These are phyloP conservation scores for Oreocharis arfaki DNA, from an alignment of 2,113 vertebrate species.

Conservation along the genomic window DNA sequence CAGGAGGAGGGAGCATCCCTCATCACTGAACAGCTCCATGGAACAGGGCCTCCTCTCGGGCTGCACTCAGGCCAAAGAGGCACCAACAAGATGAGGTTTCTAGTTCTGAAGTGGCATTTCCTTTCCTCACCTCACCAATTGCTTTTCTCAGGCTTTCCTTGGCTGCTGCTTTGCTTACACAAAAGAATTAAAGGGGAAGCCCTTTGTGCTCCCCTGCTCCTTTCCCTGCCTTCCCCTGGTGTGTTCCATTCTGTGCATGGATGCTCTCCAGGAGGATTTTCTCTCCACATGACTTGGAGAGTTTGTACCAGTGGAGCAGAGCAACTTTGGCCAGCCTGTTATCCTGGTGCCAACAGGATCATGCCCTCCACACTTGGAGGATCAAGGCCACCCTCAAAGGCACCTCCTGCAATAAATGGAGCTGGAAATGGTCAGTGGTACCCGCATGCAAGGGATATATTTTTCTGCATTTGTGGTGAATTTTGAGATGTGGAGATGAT, in stretches of 20 bases:
- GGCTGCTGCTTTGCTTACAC: neutral
- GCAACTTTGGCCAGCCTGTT: neutral
- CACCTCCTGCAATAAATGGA: neutral
- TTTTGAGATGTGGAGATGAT: neutral
- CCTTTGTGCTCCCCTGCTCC: neutral
- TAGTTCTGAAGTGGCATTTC: neutral
- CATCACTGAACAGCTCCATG: neutral
- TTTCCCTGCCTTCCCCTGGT: neutral
- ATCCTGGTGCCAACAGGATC: neutral
- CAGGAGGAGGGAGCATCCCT: neutral
- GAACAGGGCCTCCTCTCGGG: neutral
- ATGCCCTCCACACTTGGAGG: neutral
- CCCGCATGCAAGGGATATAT: neutral
- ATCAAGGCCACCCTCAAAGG: neutral
- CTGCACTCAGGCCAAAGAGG: neutral
- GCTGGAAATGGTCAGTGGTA: neutral
- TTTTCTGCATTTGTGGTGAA: neutral
- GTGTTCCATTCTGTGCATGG: accelerated
- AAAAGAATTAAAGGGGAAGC: neutral
- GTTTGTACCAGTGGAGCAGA: neutral
- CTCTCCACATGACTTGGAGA: neutral
- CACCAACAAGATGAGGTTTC: neutral
- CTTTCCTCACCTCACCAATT: neutral
- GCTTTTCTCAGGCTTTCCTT: neutral
- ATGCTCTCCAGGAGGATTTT: neutral